These are phyloP conservation scores for Odontomyia ornata DNA, from an alignment of 2,888 invertebrate genomes.

Conservation along the genomic window DNA sequence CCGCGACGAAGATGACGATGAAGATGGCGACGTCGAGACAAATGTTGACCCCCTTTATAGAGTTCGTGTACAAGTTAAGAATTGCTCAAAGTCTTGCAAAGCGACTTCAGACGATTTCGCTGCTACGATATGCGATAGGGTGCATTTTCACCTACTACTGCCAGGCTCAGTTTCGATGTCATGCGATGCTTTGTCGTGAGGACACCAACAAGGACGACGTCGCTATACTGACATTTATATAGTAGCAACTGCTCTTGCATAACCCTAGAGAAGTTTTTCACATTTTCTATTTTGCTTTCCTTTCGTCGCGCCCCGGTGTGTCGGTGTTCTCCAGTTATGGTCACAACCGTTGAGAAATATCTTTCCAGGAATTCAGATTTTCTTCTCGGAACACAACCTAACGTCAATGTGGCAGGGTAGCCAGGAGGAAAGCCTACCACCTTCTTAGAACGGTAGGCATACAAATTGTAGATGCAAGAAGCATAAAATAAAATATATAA, in stretches of 20 bases:
- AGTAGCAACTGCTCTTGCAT: not conserved
- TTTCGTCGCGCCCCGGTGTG: not conserved
- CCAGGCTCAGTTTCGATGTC: not conserved
- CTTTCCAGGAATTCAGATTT: slow-evolving; percentile 17
- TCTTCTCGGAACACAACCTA: not conserved
- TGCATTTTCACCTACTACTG: not conserved
- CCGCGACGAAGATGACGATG: too few species aligned
- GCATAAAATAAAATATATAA: not conserved
- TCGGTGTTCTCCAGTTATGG: slow-evolving; percentile 3
- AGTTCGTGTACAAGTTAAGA: slow-evolving; percentile 43
- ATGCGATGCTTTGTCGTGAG: not conserved
- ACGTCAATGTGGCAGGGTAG: not conserved
- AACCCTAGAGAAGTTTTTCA: not conserved
- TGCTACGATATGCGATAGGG: not conserved
- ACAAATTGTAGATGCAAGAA: too few species aligned
- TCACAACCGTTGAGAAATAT: slow-evolving; percentile 17
- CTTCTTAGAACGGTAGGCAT: too few species aligned
- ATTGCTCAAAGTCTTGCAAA: slow-evolving; percentile 30
- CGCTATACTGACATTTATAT: not conserved
- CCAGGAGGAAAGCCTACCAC: not conserved
- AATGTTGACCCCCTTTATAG: slow-evolving; percentile 36
- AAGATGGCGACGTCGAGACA: too few species aligned
- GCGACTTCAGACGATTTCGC: slow-evolving; percentile 27
- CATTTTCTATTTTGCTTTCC: not conserved
- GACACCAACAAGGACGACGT: not conserved